Evolutionary conservation across 1,140 invertebrate species (phyloP), one percentile per base, ranked within the genome.

Genomic region (Linepithema humile): DNA sequence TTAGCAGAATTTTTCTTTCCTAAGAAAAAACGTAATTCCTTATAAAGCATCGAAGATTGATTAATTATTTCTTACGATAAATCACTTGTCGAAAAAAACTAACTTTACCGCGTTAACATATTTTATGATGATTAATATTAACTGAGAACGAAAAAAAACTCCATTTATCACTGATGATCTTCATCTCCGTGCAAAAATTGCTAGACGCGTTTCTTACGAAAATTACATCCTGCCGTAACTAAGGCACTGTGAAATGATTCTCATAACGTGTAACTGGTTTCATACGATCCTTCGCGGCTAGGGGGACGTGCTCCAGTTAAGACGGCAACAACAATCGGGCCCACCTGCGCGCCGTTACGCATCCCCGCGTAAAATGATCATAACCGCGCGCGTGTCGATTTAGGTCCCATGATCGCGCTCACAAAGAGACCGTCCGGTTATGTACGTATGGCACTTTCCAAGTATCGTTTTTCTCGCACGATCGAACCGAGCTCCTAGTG

Each of bases 241-340:
- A 43, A 67, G 23, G 50, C 6, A 40, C 50, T 32, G 55, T 60
- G 26, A 74, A 74, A 60, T 32, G 67, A 55, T 75, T 6, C 45
- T 77, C 17, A 20, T 48, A 77, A 29, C 65, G 50, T 69, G 65
- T 69, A 57, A 80, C 75, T 40, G 48, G 45, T 55, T 69, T 53
- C 75, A 5, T 65, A 17, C 75, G 62, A 69, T 78, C 23, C 29
- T 55, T 40, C 32, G 20, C 12, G 35, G 62, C 38, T 69, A 57
- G 64, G 48, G 38, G 26, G 75, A 80, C 75, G 75, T 80, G 75
- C 75, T 80, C 75, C 64, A 80, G 75, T 80, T 80, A 80, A 80
- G 75, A 80, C 38, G 38, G 64, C 45, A n/a, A n/a, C 12, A 80
- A 80, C 75, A 80, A 80, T 80, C 64, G 20, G 64, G 26, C 35